Evolutionary conservation across 23 tunicate species (phyloP).

Genomic region (Clavelina lepadiformis): DNA sequence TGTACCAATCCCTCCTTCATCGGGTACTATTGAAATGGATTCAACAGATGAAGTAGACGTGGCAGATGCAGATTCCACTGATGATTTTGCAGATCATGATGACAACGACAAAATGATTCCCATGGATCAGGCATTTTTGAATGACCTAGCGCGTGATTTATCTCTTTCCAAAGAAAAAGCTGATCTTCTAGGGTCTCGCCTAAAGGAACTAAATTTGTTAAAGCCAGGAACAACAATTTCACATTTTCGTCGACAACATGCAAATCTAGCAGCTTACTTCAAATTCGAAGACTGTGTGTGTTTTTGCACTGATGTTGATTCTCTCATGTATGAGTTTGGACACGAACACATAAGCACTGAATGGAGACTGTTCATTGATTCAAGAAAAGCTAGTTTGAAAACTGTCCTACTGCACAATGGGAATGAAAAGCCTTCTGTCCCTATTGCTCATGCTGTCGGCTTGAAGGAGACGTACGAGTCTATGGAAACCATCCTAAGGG

Average conservation of each 20-base stretch:
- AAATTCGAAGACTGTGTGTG: neutral
- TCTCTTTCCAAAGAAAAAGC: conserved; percentile 5
- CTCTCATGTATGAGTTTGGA: conserved; percentile 5
- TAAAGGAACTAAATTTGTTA: conserved; percentile 2
- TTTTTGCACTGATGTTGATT: neutral
- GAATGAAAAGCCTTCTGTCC: too few relatives aligned
- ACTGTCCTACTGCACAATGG: too few relatives aligned
- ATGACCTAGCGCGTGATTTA: conserved; percentile 2
- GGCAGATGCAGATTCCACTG: neutral
- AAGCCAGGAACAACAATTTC: too few relatives aligned
- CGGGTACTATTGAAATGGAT: neutral
- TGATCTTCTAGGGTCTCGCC: conserved; percentile 2
- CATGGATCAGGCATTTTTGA: conserved; percentile 3
- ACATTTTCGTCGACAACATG: neutral
- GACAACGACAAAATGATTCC: neutral
- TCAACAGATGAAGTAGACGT: neutral
- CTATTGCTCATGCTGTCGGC: too few relatives aligned
- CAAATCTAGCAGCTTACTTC: conserved; percentile 6
- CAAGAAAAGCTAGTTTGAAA: too few relatives aligned
- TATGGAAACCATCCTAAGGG: too few relatives aligned
- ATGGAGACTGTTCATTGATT: too few relatives aligned
- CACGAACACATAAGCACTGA: too few relatives aligned
- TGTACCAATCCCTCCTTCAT: neutral
- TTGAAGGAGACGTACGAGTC: too few relatives aligned
- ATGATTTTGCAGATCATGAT: neutral